These are phyloP conservation scores for Euphonia xanthogaster DNA, from an alignment of 2,797 vertebrate species.

Conservation along the genomic window DNA sequence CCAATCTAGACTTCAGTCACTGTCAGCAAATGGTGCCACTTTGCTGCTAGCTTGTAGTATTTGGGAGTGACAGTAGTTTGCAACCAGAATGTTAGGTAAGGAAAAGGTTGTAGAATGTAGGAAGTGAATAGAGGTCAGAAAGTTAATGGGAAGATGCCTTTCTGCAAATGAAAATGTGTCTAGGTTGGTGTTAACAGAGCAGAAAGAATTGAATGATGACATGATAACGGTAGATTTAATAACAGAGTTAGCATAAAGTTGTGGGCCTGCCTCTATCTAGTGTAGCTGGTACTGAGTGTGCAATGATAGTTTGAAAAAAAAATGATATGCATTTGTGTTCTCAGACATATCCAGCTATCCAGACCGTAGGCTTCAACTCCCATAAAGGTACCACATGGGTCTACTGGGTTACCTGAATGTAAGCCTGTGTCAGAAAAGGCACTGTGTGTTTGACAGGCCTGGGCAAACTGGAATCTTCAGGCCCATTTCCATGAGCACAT, in stretches of 20 bases:
- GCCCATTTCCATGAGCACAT: background rate
- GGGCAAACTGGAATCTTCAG: constrained; percentile 57
- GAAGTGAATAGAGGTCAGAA: constrained; percentile 48
- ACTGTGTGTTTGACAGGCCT: constrained; percentile 62
- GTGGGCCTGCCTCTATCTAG: background rate
- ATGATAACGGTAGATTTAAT: constrained; percentile 6
- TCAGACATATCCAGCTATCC: background rate
- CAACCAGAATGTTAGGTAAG: constrained; percentile 56
- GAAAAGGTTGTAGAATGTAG: constrained; percentile 60
- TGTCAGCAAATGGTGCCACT: constrained; percentile 27
- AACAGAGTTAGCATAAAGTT: constrained; percentile 14
- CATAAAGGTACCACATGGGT: constrained; percentile 56
- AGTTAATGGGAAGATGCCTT: constrained; percentile 30
- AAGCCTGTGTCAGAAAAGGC: constrained; percentile 56
- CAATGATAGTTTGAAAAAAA: background rate
- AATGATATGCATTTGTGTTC: background rate
- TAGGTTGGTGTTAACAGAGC: constrained; percentile 10
- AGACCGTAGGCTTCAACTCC: constrained; percentile 48
- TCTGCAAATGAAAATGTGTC: constrained; percentile 12
- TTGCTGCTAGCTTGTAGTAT: constrained; percentile 22
- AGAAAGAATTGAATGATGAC: constrained; percentile 13
- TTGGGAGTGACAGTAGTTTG: constrained; percentile 42
- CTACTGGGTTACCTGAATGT: constrained; percentile 68
- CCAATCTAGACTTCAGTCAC: background rate
- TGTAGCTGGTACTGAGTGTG: background rate